These are phyloP conservation scores for Paramormyrops hopkinsi DNA, from an alignment of 2,797 vertebrate genomes.

Conservation along the genomic window DNA sequence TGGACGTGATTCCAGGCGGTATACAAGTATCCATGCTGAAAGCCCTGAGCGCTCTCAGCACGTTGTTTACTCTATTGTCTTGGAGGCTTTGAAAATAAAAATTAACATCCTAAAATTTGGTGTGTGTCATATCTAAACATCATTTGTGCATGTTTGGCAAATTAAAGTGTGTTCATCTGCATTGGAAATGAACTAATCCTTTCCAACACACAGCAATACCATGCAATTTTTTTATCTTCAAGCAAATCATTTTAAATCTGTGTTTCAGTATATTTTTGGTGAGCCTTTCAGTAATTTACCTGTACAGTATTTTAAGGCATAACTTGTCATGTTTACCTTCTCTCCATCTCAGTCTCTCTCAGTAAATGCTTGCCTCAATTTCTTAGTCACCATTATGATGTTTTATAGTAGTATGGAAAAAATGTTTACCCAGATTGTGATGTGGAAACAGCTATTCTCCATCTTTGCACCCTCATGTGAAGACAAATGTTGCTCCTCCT, in stretches of 20 bases:
- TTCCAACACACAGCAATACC: slow-evolving; percentile 4
- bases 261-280: background rate
- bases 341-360: background rate
- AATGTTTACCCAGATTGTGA: background rate
- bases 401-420: background rate
- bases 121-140: slow-evolving; percentile 17
- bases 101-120: background rate
- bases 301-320: background rate
- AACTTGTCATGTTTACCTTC: background rate
- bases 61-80: background rate
- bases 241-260: background rate
- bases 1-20: background rate
- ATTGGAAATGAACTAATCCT: background rate
- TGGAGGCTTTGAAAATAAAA: slow-evolving; percentile 2
- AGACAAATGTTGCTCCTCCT: background rate
- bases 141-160: background rate
- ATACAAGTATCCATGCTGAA: background rate
- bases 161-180: background rate
- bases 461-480: background rate
- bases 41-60: background rate
- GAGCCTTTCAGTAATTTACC: background rate
- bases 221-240: background rate
- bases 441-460: background rate
- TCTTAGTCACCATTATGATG: background rate
- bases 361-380: background rate